Percentiles rank a stretch among this genome's conserved stretches.
phyloP scores from a whole-genome alignment of 2,113 vertebrate species.

The Riparia riparia region DNA sequence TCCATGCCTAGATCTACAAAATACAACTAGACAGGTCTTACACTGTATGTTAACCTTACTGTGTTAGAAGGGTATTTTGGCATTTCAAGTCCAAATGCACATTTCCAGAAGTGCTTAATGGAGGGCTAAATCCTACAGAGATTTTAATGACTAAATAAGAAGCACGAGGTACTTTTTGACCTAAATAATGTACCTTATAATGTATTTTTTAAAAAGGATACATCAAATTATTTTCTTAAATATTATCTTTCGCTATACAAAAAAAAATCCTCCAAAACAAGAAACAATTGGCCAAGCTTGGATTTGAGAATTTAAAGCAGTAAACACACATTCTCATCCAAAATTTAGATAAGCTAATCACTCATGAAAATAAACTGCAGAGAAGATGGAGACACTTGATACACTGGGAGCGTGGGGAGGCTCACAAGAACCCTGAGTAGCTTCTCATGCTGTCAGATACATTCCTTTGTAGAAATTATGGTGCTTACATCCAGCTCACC shows the following conservation, averaged over 20 bases:
- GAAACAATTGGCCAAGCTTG: neutral
- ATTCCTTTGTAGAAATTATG: neutral
- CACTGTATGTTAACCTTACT: neutral
- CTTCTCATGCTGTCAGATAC: neutral
- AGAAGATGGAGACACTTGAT: neutral
- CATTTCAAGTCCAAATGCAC: neutral
- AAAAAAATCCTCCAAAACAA: neutral
- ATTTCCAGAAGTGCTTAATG: neutral
- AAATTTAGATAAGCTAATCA: neutral
- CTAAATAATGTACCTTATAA: neutral
- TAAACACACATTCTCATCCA: neutral
- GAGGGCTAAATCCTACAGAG: neutral
- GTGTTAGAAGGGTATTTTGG: neutral
- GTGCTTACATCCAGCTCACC: neutral
- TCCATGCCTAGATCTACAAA: neutral
- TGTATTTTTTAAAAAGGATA: neutral
- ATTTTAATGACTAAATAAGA: neutral
- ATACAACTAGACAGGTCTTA: neutral
- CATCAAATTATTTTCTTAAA: neutral
- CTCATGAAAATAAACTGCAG: neutral
- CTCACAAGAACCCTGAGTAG: neutral
- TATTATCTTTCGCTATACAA: neutral
- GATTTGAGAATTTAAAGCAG: neutral
- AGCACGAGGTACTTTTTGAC: neutral
- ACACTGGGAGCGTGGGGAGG: accelerated